Conservation (phyloP, 64 coral and sea anemone species). For the Trachythela sp. region DNA sequence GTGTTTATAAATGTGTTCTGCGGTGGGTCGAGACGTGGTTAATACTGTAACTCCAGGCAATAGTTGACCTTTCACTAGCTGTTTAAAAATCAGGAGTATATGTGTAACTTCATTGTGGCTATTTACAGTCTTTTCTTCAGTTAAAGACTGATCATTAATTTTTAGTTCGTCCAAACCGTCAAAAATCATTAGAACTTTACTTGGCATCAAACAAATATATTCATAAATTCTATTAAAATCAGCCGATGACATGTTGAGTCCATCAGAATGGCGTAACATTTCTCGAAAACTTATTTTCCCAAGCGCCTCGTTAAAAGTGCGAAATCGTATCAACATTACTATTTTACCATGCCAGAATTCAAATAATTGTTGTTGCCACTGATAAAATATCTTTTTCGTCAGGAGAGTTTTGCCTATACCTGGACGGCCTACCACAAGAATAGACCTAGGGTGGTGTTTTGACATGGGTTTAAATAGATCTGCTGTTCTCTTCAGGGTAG, state of each 20-base stretch:
- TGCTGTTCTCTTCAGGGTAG: background rate
- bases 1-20: background rate
- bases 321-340: no score
- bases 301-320: no score
- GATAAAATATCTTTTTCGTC: background rate
- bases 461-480: background rate
- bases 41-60: background rate
- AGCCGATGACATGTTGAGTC: background rate
- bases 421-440: no score
- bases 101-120: background rate
- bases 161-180: no score
- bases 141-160: no score
- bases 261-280: background rate
- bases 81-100: background rate
- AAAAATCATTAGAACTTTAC: no score
- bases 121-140: background rate
- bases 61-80: background rate
- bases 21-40: constrained; percentile 5
- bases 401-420: no score
- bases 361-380: background rate
- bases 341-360: constrained; percentile 4
- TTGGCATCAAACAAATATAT: background rate
- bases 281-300: background rate
- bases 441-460: no score
- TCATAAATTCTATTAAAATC: background rate